phyloP scores from a whole-genome alignment of 2,888 invertebrate genomes.

The Melanargia galathea region DNA sequence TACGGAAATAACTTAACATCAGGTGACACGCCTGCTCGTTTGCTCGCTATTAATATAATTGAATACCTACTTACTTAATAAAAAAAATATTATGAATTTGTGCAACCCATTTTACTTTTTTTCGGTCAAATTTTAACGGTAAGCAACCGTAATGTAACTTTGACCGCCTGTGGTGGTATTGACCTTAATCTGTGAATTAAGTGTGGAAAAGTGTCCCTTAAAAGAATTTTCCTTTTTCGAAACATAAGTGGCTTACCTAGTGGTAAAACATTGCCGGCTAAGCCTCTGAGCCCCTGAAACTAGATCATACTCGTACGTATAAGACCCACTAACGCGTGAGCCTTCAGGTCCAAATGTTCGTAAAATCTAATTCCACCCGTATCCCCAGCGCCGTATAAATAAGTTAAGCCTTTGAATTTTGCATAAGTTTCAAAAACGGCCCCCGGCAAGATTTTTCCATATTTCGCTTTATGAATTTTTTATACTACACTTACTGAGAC shows the following conservation, averaged over 20 bases:
- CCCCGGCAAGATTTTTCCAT: slow-evolving; percentile 59
- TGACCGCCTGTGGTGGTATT: too few relatives aligned
- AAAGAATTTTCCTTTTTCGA: slow-evolving; percentile 13
- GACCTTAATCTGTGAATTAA: too few relatives aligned
- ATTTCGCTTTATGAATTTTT: slow-evolving; percentile 66
- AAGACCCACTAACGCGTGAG: slow-evolving; percentile 20
- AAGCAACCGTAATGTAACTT: too few relatives aligned
- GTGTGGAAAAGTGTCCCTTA: neutral
- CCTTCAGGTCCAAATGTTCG: slow-evolving; percentile 28
- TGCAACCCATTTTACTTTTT: too few relatives aligned
- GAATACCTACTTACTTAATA: too few relatives aligned
- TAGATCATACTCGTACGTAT: slow-evolving; percentile 16
- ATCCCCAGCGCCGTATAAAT: slow-evolving; percentile 41
- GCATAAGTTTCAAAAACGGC: slow-evolving; percentile 43
- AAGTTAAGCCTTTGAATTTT: slow-evolving; percentile 46
- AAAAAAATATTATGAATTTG: too few relatives aligned
- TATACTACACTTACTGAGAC: slow-evolving; percentile 50
- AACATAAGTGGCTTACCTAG: slow-evolving; percentile 12
- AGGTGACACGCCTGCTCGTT: too few relatives aligned
- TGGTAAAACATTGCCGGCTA: slow-evolving; percentile 6
- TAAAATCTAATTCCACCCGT: slow-evolving; percentile 33
- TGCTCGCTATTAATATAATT: too few relatives aligned
- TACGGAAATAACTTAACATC: too few relatives aligned
- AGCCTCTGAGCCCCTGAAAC: slow-evolving; percentile 9
- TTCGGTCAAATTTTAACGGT: too few relatives aligned